These are phyloP conservation scores for Cyrtonyx montezumae DNA, from an alignment of 2,113 vertebrate species.

Conservation along the genomic window DNA sequence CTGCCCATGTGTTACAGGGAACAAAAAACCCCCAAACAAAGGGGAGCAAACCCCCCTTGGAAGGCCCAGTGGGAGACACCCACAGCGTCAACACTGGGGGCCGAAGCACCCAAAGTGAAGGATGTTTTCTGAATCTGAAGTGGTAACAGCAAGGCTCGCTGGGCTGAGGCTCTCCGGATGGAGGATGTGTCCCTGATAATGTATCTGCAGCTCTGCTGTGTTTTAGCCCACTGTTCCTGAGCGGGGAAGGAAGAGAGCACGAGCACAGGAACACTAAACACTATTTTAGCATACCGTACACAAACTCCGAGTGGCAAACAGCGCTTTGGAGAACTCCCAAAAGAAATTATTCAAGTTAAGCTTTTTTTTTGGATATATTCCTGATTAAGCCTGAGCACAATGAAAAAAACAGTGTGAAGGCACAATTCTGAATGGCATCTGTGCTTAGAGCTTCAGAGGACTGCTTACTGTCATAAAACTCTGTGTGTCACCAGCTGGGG, in stretches of 20 bases:
- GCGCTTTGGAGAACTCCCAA: conserved; percentile 83
- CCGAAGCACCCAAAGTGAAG: conserved; percentile 15
- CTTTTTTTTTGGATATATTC: conserved; percentile 85
- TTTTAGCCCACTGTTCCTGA: conserved; percentile 58
- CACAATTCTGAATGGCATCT: conserved; percentile 90
- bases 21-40: conserved; percentile 12
- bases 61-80: not conserved
- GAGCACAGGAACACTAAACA: conserved; percentile 76
- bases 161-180: not conserved
- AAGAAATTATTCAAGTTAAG: conserved; percentile 83
- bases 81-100: not conserved
- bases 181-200: conserved; percentile 29
- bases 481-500: conserved; percentile 92
- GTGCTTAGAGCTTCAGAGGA: conserved; percentile 87
- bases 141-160: not conserved
- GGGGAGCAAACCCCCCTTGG: not conserved
- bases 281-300: conserved; percentile 75
- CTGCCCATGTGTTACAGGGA: not conserved
- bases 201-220: conserved; percentile 50
- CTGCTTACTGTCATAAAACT: conserved; percentile 90
- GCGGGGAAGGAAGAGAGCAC: conserved; percentile 25
- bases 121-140: not conserved
- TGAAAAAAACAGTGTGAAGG: conserved; percentile 88
- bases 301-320: conserved; percentile 80
- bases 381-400: conserved; percentile 88